Conservation (phyloP, 2,797 vertebrate species). For the Pantherophis vulpinus region DNA sequence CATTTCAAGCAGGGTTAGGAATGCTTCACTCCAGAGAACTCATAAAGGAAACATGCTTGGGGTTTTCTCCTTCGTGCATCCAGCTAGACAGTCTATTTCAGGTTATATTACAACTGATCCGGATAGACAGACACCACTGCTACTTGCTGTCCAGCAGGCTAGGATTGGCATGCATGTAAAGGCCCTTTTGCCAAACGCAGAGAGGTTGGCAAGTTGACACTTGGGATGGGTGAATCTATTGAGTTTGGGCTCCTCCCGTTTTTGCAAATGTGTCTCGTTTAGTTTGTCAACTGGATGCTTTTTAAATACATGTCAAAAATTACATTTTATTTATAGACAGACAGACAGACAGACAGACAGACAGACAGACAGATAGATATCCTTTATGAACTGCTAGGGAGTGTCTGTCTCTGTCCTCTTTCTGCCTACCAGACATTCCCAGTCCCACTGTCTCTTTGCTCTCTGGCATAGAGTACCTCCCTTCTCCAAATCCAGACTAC, state of each 20-base stretch:
- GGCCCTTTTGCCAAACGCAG: background rate
- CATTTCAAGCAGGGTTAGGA: slow-evolving; percentile 26
- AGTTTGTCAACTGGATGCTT: background rate
- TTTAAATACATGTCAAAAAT: background rate
- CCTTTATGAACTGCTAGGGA: too few species aligned
- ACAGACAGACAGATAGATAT: too few species aligned
- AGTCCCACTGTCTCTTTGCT: too few species aligned
- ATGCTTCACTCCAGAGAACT: background rate
- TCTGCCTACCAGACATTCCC: too few species aligned
- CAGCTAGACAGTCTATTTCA: background rate
- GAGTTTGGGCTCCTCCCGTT: background rate
- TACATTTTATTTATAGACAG: background rate
- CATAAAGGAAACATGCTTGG: background rate
- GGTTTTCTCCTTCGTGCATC: background rate
- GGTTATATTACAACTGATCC: background rate
- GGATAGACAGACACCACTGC: background rate
- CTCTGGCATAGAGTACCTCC: too few species aligned
- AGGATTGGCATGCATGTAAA: background rate
- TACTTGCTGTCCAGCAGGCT: background rate
- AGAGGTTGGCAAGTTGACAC: background rate
- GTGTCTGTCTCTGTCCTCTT: too few species aligned
- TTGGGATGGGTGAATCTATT: background rate
- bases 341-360: too few species aligned
- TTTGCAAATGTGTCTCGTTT: background rate
- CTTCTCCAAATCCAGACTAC: too few species aligned